A percentile compares a stretch with the other conserved stretches of the same genome.
Evolutionary conservation across 2,888 invertebrate species (phyloP).

Genomic region (Netelia melanura): DNA sequence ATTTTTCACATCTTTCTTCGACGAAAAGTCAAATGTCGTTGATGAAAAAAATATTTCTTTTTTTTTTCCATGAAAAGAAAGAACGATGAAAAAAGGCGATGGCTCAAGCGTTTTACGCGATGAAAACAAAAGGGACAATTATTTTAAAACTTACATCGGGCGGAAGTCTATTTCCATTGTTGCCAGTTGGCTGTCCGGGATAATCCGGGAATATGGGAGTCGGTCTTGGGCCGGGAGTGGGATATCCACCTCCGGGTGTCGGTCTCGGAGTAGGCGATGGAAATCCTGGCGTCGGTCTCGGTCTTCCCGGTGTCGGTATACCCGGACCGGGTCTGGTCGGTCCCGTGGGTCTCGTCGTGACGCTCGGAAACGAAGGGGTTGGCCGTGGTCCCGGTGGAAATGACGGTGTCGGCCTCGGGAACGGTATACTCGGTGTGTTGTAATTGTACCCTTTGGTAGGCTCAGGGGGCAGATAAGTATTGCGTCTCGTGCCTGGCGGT

Average conservation of each 20-base stretch:
- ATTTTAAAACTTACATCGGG: slow-evolving; percentile 74
- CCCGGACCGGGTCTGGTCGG: slow-evolving; percentile 66
- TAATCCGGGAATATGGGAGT: slow-evolving; percentile 80
- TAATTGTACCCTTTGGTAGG: slow-evolving; percentile 89
- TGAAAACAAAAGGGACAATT: slow-evolving; percentile 19
- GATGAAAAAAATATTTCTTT: not conserved
- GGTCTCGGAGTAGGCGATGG: slow-evolving; percentile 69
- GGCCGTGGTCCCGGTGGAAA: slow-evolving; percentile 73
- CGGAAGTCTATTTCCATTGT: slow-evolving; percentile 75
- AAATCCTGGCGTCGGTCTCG: slow-evolving; percentile 73
- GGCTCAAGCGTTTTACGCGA: not conserved
- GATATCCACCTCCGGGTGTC: slow-evolving; percentile 73
- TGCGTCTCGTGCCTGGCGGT: slow-evolving; percentile 87
- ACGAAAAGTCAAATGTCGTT: too few species aligned
- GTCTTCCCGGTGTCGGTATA: slow-evolving; percentile 70
- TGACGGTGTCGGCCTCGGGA: slow-evolving; percentile 81
- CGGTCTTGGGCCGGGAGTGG: slow-evolving; percentile 77
- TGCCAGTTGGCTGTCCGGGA: slow-evolving; percentile 75
- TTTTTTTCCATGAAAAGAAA: not conserved
- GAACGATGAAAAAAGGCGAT: too few species aligned
- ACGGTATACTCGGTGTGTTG: slow-evolving; percentile 88
- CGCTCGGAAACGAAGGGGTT: slow-evolving; percentile 71
- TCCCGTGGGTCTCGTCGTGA: slow-evolving; percentile 70
- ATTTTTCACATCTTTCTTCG: too few species aligned
- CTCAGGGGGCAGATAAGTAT: slow-evolving; percentile 91